Conservation (phyloP, 92 coral and sea anemone genomes). For the Paramuricea clavata region DNA sequence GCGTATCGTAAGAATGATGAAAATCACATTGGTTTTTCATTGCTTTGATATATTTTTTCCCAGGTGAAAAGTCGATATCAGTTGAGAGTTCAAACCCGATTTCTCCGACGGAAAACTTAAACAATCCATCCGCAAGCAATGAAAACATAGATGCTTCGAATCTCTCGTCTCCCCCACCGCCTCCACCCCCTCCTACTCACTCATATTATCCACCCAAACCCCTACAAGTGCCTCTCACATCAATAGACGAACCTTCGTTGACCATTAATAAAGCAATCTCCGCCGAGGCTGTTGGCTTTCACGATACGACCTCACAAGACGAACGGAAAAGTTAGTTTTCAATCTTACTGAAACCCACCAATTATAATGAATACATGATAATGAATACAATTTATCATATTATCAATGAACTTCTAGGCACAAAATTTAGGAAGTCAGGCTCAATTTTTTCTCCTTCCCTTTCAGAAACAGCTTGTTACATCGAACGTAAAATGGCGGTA, state of each 20-base stretch:
- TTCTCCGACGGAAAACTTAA: conserved; percentile 28
- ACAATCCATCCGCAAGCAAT: conserved; percentile 45
- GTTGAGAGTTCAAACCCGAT: conserved; percentile 20
- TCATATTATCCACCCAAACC: conserved; percentile 24
- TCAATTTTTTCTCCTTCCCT: too few relatives aligned
- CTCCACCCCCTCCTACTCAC: conserved; percentile 12
- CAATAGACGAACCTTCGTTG: neutral
- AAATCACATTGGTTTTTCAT: too few relatives aligned
- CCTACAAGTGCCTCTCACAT: neutral
- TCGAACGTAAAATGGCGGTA: conserved; percentile 87
- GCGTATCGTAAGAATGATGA: too few relatives aligned
- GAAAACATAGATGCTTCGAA: neutral
- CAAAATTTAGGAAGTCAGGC: too few relatives aligned
- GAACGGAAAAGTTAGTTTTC: conserved; percentile 9
- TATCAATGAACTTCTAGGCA: neutral
- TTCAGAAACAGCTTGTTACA: conserved; percentile 85
- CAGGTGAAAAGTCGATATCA: neutral
- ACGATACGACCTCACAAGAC: conserved; percentile 15
- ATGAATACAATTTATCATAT: too few relatives aligned
- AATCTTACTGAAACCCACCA: neutral
- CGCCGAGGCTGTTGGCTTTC: conserved; percentile 15
- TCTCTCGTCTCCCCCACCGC: conserved; percentile 19
- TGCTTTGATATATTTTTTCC: neutral
- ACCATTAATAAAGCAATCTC: conserved; percentile 38
- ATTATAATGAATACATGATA: too few relatives aligned